These are phyloP conservation scores for Clupea harengus DNA, from an alignment of 2,113 vertebrate genomes.

Conservation along the genomic window DNA sequence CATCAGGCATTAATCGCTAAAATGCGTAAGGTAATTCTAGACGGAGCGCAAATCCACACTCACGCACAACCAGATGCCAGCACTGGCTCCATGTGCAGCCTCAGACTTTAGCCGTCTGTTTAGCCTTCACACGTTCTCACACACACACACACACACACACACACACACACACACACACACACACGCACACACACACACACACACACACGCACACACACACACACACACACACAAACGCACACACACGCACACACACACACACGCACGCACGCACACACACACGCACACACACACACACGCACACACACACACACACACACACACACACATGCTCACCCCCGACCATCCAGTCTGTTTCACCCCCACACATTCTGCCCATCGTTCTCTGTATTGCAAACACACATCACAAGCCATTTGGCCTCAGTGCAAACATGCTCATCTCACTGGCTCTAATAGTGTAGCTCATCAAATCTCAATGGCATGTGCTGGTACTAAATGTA, in stretches of 20 bases:
- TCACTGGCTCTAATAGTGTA: neutral
- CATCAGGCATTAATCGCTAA: constrained; percentile 4
- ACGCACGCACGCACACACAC: neutral
- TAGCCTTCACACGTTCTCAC: neutral
- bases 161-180: constrained; percentile 8
- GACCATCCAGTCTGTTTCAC: neutral
- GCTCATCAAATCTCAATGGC: neutral
- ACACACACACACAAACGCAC: too few species aligned
- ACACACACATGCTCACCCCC: neutral
- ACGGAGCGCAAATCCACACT: neutral
- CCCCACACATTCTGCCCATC: neutral
- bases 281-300: too few species aligned
- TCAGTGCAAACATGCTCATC: neutral
- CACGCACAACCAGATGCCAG: neutral
- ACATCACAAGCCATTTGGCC: neutral
- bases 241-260: constrained; percentile 1
- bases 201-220: neutral
- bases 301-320: neutral
- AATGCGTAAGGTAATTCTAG: constrained; percentile 7
- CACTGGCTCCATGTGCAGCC: neutral
- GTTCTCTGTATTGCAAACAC: constrained; percentile 9
- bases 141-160: neutral
- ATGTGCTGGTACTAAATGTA: neutral
- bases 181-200: constrained; percentile 12
- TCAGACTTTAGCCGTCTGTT: neutral